A percentile compares a stretch with the other conserved stretches of the same genome.
phyloP scores from a whole-genome alignment of 1,140 invertebrate species.

The Bursaphelenchus mucronatus region DNA sequence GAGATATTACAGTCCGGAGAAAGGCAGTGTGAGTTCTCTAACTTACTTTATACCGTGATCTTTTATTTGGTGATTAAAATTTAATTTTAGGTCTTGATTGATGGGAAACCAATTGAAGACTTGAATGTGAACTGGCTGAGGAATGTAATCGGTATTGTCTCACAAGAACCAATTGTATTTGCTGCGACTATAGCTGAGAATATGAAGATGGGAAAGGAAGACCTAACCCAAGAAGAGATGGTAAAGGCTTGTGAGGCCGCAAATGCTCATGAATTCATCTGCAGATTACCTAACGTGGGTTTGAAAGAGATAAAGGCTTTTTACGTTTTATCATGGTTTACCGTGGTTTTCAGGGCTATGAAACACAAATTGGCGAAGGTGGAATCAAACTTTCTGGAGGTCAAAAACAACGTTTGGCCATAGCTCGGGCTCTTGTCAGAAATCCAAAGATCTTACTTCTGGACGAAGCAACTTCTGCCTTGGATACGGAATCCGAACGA shows the following conservation, averaged over 20 bases:
- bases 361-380: constrained; percentile 43
- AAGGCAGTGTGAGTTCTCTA: constrained; percentile 54
- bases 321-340: constrained; percentile 9
- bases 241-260: constrained; percentile 49
- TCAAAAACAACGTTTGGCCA: constrained; percentile 65
- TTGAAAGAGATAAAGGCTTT: constrained; percentile 34
- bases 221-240: constrained; percentile 68
- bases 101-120: constrained; percentile 43
- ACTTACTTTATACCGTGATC: background rate
- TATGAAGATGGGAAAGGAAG: constrained; percentile 71
- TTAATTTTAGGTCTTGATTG: constrained; percentile 42
- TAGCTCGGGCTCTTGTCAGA: constrained; percentile 61
- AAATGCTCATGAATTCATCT: constrained; percentile 55
- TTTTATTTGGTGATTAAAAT: background rate
- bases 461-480: constrained; percentile 64
- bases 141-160: constrained; percentile 75
- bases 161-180: constrained; percentile 73
- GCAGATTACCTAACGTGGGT: constrained; percentile 63
- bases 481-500: constrained; percentile 53
- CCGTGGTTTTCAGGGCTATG: constrained; percentile 21
- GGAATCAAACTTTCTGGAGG: constrained; percentile 44
- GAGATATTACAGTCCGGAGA: constrained; percentile 62
- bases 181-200: constrained; percentile 75
- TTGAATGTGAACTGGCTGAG: constrained; percentile 63
- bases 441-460: constrained; percentile 64